Conservation (phyloP, 2,797 vertebrate species). For the Acridotheres tristis region DNA sequence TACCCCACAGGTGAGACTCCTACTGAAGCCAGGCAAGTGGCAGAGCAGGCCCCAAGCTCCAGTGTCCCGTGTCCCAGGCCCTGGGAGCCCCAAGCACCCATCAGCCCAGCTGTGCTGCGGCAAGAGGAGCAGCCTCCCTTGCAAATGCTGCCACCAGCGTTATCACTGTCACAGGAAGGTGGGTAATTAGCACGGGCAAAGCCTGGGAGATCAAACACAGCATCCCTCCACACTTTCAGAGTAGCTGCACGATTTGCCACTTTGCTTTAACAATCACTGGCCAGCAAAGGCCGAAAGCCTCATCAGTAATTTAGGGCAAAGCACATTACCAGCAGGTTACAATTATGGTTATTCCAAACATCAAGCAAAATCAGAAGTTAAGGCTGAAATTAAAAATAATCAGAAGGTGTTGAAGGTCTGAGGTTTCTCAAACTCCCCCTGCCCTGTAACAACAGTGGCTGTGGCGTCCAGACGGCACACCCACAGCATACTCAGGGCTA, state of each 20-base stretch:
- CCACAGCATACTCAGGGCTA: background rate
- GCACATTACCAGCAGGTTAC: constrained; percentile 58
- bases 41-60: background rate
- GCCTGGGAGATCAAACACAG: background rate
- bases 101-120: background rate
- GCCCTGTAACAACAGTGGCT: background rate
- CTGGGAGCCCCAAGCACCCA: background rate
- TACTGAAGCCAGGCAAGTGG: background rate
- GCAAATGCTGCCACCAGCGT: background rate
- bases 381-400: constrained; percentile 50
- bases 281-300: constrained; percentile 5
- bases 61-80: background rate
- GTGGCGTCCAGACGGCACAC: accelerated
- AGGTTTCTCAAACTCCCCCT: background rate
- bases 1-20: background rate
- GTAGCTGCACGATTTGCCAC: background rate
- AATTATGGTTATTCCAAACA: constrained; percentile 41
- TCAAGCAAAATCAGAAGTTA: constrained; percentile 46
- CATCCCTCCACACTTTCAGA: background rate
- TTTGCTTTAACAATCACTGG: constrained; percentile 20
- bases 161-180: background rate
- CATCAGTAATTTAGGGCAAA: constrained; percentile 37
- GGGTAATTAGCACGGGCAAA: background rate
- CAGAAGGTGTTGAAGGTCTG: background rate
- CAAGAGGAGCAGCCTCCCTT: background rate